Conservation (phyloP, 2,797 vertebrate genomes). For the Danio choprae region DNA sequence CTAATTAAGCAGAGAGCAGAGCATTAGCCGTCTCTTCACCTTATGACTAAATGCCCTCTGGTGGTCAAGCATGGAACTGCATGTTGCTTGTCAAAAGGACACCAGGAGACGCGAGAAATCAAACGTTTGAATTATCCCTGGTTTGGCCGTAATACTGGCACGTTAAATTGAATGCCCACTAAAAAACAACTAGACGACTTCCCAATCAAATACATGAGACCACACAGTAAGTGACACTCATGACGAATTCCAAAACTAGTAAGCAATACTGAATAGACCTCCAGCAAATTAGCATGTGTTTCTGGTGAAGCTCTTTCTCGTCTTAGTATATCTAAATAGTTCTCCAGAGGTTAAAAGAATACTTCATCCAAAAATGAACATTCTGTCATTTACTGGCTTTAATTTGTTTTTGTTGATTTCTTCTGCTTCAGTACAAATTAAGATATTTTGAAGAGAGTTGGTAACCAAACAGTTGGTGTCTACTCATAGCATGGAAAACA, state of each 20-base stretch:
- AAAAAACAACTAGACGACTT: neutral
- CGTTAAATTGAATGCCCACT: neutral
- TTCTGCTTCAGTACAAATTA: too few species aligned
- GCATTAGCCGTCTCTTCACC: neutral
- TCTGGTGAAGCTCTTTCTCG: neutral
- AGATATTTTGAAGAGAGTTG: too few species aligned
- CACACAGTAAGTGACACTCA: neutral
- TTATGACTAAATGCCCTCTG: slow-evolving; percentile 41
- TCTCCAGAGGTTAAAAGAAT: neutral
- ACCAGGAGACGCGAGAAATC: slow-evolving; percentile 20
- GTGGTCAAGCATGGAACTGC: slow-evolving; percentile 23
- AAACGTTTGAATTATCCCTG: neutral
- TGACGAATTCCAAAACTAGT: neutral
- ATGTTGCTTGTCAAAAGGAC: slow-evolving; percentile 1
- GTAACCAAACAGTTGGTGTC: too few species aligned
- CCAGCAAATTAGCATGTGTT: neutral
- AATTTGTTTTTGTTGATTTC: too few species aligned
- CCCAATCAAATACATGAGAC: neutral
- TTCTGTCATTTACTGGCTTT: too few species aligned
- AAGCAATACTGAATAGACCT: neutral
- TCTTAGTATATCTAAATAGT: neutral
- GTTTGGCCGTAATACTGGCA: neutral
- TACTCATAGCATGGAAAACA: too few species aligned
- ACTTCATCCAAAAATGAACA: too few species aligned
- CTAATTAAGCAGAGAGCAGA: slow-evolving; percentile 40